A percentile compares a stretch with the other conserved stretches of the same genome.
phyloP scores from a whole-genome alignment of 2,113 vertebrate species.

The Aix galericulata region DNA sequence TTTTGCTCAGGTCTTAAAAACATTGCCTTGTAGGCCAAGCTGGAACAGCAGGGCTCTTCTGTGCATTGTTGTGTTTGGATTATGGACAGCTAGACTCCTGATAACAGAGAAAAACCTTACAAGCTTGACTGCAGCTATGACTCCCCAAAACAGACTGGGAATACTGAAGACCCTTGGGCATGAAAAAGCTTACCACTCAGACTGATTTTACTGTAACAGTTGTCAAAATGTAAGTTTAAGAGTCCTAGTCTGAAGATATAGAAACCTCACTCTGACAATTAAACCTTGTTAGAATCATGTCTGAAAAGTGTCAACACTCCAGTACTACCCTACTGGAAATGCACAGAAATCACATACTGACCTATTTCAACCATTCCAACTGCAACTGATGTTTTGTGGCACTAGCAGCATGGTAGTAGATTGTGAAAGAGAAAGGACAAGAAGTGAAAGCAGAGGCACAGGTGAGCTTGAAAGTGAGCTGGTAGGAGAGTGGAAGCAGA shows the following conservation, averaged over 20 bases:
- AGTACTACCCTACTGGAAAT: background rate
- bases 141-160: background rate
- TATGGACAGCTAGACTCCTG: background rate
- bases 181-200: background rate
- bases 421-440: background rate
- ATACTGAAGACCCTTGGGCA: fast-evolving
- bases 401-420: background rate
- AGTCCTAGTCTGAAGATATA: background rate
- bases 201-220: background rate
- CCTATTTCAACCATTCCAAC: background rate
- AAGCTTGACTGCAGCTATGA: background rate
- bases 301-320: background rate
- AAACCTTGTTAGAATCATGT: background rate
- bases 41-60: background rate
- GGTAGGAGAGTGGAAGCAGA: background rate
- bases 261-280: background rate
- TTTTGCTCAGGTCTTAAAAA: background rate
- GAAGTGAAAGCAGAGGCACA: background rate
- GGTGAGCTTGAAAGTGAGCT: background rate
- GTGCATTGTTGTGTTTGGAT: background rate
- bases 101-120: background rate
- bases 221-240: background rate
- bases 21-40: background rate
- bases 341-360: background rate
- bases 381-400: fast-evolving